Conservation (phyloP, 2,888 invertebrate genomes). For the Cheilosia variabilis region DNA sequence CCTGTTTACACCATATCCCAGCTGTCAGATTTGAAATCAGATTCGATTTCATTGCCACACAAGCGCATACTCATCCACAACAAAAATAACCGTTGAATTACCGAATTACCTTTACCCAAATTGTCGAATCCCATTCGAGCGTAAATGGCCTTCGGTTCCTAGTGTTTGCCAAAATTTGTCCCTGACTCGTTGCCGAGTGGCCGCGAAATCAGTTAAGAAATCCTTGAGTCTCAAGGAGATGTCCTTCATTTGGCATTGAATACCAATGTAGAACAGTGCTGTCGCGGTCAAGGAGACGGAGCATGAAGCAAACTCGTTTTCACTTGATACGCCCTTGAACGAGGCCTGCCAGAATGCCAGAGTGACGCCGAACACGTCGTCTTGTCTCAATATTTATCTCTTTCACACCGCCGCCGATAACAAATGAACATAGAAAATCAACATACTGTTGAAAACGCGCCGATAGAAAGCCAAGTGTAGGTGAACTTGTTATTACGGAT, state of each 20-base stretch:
- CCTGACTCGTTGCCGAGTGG: conserved; percentile 63
- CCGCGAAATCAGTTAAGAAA: conserved; percentile 77
- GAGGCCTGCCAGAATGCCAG: neutral
- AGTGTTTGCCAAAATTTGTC: conserved; percentile 73
- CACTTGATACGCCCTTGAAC: conserved; percentile 57
- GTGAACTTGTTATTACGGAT: conserved; percentile 49
- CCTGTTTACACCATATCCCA: conserved; percentile 9
- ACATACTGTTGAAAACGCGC: neutral
- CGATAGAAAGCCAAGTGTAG: neutral
- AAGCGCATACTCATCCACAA: neutral
- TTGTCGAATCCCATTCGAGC: conserved; percentile 51
- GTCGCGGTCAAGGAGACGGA: conserved; percentile 80
- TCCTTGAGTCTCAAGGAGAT: conserved; percentile 81
- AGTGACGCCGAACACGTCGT: no score
- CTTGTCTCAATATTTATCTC: neutral
- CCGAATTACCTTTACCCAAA: conserved; percentile 36
- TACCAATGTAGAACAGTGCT: conserved; percentile 69
- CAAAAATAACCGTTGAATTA: neutral
- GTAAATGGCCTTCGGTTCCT: conserved; percentile 38
- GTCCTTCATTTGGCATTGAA: conserved; percentile 82
- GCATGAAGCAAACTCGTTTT: conserved; percentile 68
- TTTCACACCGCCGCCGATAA: neutral
- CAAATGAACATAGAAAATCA: neutral
- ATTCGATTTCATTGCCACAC: conserved; percentile 2
- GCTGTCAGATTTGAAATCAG: conserved; percentile 19